A percentile compares a stretch with the other conserved stretches of the same genome.
Conservation (phyloP, 1,140 invertebrate species). For the Alviniconcha marisindica region DNA sequence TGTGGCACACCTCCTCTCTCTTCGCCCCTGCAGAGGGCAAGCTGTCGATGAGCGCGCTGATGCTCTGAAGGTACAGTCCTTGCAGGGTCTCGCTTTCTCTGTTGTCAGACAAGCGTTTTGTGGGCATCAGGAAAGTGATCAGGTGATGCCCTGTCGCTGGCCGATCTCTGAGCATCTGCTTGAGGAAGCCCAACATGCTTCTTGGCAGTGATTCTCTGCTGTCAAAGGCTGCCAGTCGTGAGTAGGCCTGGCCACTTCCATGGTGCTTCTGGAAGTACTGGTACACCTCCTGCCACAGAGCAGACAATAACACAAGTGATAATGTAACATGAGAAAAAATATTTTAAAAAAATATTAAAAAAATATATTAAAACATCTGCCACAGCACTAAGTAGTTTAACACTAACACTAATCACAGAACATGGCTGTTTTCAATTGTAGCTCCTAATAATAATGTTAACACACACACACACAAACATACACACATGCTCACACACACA, state of each 20-base stretch:
- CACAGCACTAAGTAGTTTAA: no score
- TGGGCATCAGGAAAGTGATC: conserved; percentile 46
- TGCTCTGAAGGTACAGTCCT: conserved; percentile 59
- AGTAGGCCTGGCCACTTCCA: conserved; percentile 24
- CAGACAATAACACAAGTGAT: conserved; percentile 32
- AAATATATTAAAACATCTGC: background rate
- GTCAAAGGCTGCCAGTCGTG: conserved; percentile 37
- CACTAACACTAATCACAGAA: no score
- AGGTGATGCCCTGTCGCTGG: conserved; percentile 61
- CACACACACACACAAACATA: no score
- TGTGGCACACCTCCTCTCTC: conserved; percentile 37
- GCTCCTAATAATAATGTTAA: no score
- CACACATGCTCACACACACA: no score
- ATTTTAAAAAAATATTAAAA: background rate
- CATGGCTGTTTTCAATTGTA: no score
- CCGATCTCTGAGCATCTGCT: conserved; percentile 51
- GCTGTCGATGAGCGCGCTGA: conserved; percentile 59
- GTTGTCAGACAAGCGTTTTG: conserved; percentile 27
- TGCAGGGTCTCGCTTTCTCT: conserved; percentile 43
- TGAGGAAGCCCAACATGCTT: conserved; percentile 54
- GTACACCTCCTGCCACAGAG: conserved; percentile 65
- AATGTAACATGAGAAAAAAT: no score
- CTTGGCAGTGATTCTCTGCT: conserved; percentile 46
- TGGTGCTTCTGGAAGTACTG: conserved; percentile 52
- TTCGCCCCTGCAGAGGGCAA: conserved; percentile 35